Percentiles rank a stretch among this genome's conserved stretches.
Conservation (phyloP, 2,113 vertebrate species). For the Melanerpes aurifrons region DNA sequence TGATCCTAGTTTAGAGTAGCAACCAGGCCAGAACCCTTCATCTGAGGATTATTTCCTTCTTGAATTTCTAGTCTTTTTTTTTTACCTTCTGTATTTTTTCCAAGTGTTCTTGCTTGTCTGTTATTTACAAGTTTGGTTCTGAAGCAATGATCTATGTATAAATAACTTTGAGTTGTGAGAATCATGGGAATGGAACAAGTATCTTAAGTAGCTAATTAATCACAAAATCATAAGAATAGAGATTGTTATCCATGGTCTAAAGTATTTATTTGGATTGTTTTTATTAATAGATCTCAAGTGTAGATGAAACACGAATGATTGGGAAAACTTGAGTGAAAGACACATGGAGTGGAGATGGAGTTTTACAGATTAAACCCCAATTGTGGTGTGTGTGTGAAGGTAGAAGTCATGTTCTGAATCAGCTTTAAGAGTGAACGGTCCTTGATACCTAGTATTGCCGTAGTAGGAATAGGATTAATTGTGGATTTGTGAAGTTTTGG, state of each 20-base stretch:
- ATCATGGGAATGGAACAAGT: background rate
- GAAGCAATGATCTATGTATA: background rate
- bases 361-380: background rate
- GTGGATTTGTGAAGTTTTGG: background rate
- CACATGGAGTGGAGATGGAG: background rate
- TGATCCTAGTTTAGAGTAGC: slow-evolving; percentile 18
- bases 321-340: background rate
- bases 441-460: background rate
- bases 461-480: background rate
- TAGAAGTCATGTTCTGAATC: background rate
- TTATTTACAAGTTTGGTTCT: background rate
- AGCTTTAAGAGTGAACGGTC: background rate
- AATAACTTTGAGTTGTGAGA: background rate
- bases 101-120: background rate
- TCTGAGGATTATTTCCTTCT: background rate
- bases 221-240: background rate
- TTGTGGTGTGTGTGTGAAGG: background rate
- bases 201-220: background rate
- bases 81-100: background rate
- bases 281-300: background rate
- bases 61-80: background rate
- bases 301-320: background rate
- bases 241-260: background rate
- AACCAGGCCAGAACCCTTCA: background rate
- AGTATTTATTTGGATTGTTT: background rate